These are phyloP conservation scores for Lasioglossum baleicum DNA, from an alignment of 1,140 invertebrate species.

Conservation along the genomic window DNA sequence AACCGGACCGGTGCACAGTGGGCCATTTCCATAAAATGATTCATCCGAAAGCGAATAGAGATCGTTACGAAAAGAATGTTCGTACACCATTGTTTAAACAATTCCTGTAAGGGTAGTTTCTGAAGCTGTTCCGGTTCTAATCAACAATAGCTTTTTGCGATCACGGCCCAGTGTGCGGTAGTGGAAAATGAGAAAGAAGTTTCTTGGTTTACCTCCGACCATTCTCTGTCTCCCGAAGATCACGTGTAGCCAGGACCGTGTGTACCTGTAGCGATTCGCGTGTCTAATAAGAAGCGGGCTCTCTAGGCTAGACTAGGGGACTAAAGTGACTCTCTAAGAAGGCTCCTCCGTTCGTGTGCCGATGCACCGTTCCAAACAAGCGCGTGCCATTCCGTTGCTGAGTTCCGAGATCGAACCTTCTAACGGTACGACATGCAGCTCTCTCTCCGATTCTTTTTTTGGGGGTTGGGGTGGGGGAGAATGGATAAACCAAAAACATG, in stretches of 20 bases:
- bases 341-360: conserved; percentile 28
- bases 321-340: conserved; percentile 56
- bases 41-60: too few species aligned
- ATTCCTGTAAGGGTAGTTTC: too few species aligned
- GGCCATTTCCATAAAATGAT: too few species aligned
- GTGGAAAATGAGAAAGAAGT: too few species aligned
- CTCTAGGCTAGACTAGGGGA: conserved; percentile 60
- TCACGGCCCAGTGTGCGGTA: too few species aligned
- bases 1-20: too few species aligned
- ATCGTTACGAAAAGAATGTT: too few species aligned
- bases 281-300: conserved; percentile 59
- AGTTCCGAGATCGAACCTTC: conserved; percentile 25
- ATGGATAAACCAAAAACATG: neutral
- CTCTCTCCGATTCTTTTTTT: neutral
- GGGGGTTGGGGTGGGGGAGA: neutral
- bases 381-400: conserved; percentile 29
- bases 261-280: conserved; percentile 48
- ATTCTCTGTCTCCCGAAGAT: conserved; percentile 25
- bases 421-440: conserved; percentile 31
- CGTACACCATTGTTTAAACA: too few species aligned
- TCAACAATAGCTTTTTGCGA: too few species aligned
- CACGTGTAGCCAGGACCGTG: conserved; percentile 29
- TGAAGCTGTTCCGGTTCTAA: too few species aligned
- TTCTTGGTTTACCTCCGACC: neutral
- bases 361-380: conserved; percentile 42